These are phyloP conservation scores for Phenganax subtilis DNA, from an alignment of 92 coral and sea anemone species.

Conservation along the genomic window DNA sequence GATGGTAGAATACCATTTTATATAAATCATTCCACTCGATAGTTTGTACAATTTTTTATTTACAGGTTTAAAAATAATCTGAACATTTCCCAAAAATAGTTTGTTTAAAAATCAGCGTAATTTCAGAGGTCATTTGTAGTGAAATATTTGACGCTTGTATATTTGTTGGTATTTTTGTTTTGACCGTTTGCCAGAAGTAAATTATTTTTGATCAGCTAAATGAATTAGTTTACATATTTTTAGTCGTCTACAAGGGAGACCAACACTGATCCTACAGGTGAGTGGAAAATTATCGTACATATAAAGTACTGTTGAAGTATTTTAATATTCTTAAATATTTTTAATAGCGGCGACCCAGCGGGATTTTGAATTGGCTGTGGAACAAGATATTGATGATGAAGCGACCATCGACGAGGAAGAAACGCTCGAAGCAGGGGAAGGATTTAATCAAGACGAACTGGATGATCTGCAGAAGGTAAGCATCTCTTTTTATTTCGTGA, in stretches of 20 bases:
- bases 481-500: conserved; percentile 2
- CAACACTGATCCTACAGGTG: conserved; percentile 14
- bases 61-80: background rate
- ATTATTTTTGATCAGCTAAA: conserved; percentile 12
- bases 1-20: conserved; percentile 44
- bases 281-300: background rate
- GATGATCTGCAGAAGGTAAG: conserved; percentile 81
- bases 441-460: conserved; percentile 69
- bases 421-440: conserved; percentile 77
- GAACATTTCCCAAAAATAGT: background rate
- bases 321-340: background rate
- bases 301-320: background rate
- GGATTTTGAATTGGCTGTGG: conserved; percentile 89
- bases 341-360: conserved; percentile 80
- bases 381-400: conserved; percentile 93
- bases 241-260: conserved; percentile 25
- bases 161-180: conserved; percentile 21
- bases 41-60: conserved; percentile 3
- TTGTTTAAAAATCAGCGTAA: background rate
- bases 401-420: conserved; percentile 97
- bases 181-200: conserved; percentile 31
- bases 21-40: background rate
- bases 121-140: background rate
- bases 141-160: background rate
- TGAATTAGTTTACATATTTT: background rate